These are phyloP conservation scores for Drosophila paramelanica DNA, from an alignment of 2,888 invertebrate species.

Conservation along the genomic window DNA sequence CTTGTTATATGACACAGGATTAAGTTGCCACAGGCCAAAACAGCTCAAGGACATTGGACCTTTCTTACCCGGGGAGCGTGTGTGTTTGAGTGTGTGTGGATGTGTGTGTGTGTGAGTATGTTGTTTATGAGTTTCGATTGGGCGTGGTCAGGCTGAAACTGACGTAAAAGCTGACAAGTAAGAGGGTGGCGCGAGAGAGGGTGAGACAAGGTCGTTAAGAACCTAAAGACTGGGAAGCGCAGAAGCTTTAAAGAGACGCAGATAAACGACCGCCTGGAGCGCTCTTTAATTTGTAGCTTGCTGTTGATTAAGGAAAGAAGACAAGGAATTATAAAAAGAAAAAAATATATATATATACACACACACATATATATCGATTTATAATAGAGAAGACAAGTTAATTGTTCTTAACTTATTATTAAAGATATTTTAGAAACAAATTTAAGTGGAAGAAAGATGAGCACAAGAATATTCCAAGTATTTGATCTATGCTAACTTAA, in stretches of 20 bases:
- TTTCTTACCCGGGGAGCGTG: background rate
- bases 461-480: background rate
- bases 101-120: slow-evolving; percentile 9
- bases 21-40: slow-evolving; percentile 48
- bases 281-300: slow-evolving; percentile 29
- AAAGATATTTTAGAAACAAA: background rate
- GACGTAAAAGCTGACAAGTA: slow-evolving; percentile 12
- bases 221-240: too few species aligned
- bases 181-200: background rate
- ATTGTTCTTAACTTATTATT: background rate
- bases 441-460: too few species aligned
- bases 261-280: slow-evolving; percentile 34
- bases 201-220: slow-evolving; percentile 31
- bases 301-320: slow-evolving; percentile 19
- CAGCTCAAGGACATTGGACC: slow-evolving; percentile 66
- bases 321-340: slow-evolving; percentile 5
- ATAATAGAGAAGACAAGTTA: slow-evolving; percentile 14
- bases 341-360: background rate
- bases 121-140: slow-evolving; percentile 39
- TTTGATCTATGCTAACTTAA: too few species aligned
- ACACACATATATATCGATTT: background rate
- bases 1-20: slow-evolving; percentile 52
- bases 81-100: slow-evolving; percentile 9
- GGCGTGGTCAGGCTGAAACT: slow-evolving; percentile 45
- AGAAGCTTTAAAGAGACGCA: slow-evolving; percentile 5